Base-by-base conservation (phyloP, 1,140 invertebrate species). In the Glossosoma conforme region DNA sequence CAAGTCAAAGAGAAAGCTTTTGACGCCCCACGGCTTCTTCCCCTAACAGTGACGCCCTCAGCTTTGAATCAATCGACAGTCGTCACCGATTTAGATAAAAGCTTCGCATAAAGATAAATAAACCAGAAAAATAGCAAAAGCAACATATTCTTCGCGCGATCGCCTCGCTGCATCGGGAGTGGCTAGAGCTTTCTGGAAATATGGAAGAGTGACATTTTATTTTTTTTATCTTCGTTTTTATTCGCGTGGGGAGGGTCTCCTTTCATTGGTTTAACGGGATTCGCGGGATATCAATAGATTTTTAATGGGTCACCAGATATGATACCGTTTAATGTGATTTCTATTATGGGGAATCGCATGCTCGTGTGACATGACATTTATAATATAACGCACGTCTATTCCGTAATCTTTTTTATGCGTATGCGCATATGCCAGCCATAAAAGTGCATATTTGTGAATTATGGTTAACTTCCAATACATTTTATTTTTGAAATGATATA, bases 61-160 rank as follows among this genome's bases (percentile, higher is more conserved):
- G 50, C 46, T 54, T 54, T 51, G 56, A 58, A 58, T 58, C 56
- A 58, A 58, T 58, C 52, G 51, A 58, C 56, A 58, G 56, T 58
- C 56, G 56, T 58, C 56, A 54, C 47, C 56, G 51, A 58, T 58
- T 58, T 58, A 58, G 56, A 58, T 58, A 58, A 58, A 58, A 50
- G 55, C 43, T 19, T 25, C 56, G 32, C 56, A 58, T 58, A 58
- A 58, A 58, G 56, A 58, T 58, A 58, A 54, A 58, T 58, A 58
- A 54, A 44, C 30, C 56, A 58, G 56, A 58, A 58, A 58, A 58
- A 58, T 58, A 52, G 56, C 56, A 28, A 58, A 54, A 44, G 51
- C 52, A 53, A 58, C 55, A 57, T 57, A 57, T 57, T 57, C 46
- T 57, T 22, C 44, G 43, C 21, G 11, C 33, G 36, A 44, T 15